These are phyloP conservation scores for Gambusia affinis DNA, from an alignment of 2,113 vertebrate species.

Conservation along the genomic window DNA sequence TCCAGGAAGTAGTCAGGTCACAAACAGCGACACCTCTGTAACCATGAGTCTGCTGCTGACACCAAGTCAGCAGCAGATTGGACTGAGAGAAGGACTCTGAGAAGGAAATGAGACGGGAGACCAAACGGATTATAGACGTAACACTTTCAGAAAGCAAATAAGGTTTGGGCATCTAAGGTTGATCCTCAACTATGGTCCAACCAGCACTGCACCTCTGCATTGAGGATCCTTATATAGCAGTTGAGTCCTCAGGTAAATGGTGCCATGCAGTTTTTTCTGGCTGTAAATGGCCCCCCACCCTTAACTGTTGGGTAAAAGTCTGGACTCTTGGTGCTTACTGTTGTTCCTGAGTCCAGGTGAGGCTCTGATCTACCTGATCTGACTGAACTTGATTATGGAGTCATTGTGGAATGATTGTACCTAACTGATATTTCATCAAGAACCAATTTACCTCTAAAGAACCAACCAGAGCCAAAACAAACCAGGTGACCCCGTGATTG, in stretches of 20 bases:
- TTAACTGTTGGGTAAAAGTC: no score
- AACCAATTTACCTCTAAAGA: neutral
- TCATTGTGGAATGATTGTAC: neutral
- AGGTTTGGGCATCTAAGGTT: neutral
- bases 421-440: neutral
- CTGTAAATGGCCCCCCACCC: no score
- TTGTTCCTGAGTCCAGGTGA: neutral
- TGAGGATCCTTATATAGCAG: neutral
- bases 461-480: neutral
- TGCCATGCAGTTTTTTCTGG: no score
- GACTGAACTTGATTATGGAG: neutral
- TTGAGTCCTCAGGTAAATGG: neutral
- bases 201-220: neutral
- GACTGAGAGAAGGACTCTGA: constrained; percentile 89
- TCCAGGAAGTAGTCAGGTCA: constrained; percentile 94
- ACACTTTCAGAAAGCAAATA: neutral
- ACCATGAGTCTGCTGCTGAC: constrained; percentile 90
- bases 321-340: no score
- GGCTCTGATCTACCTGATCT: neutral
- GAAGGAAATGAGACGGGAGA: constrained; percentile 15
- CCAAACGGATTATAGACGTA: neutral
- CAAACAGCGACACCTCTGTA: constrained; percentile 85
- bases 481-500: neutral
- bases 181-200: neutral
- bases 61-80: constrained; percentile 91